A percentile compares a stretch with the other conserved stretches of the same genome.
These are phyloP conservation scores for Megaceryle torquata DNA, from an alignment of 2,113 vertebrate genomes.

Conservation along the genomic window DNA sequence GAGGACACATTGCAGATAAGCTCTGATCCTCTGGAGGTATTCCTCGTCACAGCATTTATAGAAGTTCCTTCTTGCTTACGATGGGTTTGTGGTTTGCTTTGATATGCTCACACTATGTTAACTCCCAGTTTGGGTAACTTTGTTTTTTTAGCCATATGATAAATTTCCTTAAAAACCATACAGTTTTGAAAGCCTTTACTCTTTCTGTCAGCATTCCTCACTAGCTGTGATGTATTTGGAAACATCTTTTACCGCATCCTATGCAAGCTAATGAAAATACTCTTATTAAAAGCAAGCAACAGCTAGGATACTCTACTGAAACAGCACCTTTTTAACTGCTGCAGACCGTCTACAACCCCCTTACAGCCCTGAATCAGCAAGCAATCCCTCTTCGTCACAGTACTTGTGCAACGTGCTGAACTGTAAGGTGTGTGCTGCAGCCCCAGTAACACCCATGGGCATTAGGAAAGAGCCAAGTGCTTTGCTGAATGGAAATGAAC, in stretches of 20 bases:
- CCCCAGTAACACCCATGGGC: background rate
- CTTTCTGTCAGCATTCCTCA: background rate
- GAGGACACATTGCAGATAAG: background rate
- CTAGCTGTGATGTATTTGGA: background rate
- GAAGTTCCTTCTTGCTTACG: background rate
- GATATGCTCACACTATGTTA: background rate
- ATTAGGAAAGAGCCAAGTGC: background rate
- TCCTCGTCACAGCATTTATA: background rate
- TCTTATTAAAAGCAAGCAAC: background rate
- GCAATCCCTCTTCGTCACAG: background rate
- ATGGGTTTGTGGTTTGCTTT: background rate
- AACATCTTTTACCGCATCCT: background rate
- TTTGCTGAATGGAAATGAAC: background rate
- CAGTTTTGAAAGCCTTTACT: background rate
- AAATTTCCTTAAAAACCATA: background rate
- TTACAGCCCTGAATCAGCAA: background rate
- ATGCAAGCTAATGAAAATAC: background rate
- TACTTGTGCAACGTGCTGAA: accelerated
- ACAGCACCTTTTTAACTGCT: background rate
- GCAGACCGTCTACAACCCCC: background rate
- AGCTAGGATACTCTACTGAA: background rate
- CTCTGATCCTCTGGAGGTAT: background rate
- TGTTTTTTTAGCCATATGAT: background rate
- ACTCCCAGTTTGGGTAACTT: background rate
- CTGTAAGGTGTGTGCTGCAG: background rate